Evolutionary conservation across 2,113 vertebrate genomes (phyloP).

Genomic region (Ancistrus triradiatus): DNA sequence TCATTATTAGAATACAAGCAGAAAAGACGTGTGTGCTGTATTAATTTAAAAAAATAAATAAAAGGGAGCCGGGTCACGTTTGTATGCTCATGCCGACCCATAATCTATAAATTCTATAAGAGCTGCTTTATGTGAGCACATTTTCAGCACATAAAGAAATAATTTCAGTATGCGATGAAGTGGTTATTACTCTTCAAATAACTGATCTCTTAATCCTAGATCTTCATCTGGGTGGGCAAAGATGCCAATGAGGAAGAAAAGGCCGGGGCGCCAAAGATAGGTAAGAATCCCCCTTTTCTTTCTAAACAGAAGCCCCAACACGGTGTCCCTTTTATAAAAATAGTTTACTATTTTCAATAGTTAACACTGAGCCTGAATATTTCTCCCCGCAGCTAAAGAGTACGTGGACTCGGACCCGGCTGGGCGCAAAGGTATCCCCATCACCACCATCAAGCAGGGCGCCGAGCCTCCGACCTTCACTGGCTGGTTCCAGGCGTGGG

Average conservation of each 20-base stretch:
- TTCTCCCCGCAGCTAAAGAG: constrained; percentile 55
- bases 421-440: constrained; percentile 52
- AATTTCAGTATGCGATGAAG: too few relatives aligned
- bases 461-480: constrained; percentile 62
- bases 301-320: too few relatives aligned
- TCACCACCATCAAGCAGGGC: constrained; percentile 63
- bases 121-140: too few relatives aligned
- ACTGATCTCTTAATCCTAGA: constrained; percentile 37
- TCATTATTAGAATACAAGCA: too few relatives aligned
- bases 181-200: not conserved
- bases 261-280: constrained; percentile 55
- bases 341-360: not conserved
- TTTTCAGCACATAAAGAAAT: too few relatives aligned
- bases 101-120: too few relatives aligned
- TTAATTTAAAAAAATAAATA: too few relatives aligned
- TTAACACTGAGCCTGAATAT: not conserved
- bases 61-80: too few relatives aligned
- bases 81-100: too few relatives aligned
- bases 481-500: constrained; percentile 74
- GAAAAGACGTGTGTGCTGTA: too few relatives aligned
- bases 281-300: constrained; percentile 39
- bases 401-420: constrained; percentile 65
- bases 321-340: too few relatives aligned
- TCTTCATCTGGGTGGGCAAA: constrained; percentile 68
- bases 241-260: constrained; percentile 67